Base-by-base conservation (phyloP, 2,797 vertebrate genomes). In the Poecile montanus region DNA sequence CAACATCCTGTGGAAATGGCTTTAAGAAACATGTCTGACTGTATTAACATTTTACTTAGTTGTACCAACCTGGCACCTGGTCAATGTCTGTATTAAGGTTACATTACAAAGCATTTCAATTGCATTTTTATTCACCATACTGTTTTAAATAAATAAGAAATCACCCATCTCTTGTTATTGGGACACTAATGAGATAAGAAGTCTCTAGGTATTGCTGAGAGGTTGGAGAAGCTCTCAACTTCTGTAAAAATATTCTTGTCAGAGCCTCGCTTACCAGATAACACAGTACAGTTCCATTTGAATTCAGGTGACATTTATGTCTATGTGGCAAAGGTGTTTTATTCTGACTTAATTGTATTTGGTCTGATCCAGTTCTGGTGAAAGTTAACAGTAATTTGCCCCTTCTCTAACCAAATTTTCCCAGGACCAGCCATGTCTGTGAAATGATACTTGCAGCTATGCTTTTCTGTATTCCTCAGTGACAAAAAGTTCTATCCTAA, bases 291-390 rank as follows among this genome's bases (percentile, higher is more conserved):
- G n/a, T 63, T 85, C 30, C 29, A 25, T 68, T 42, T 62, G 45
- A 77, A 89, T n/a, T 70, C 30, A 88, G 38, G n/a, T 27, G 13
- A 34, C 22, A 42, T 44, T 89, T 73, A 91, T 65, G 53, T 81
- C 91, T 95, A 84, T 79, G 84, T 65, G 62, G 77, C 81, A 96
- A 80, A 91, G 58, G 61, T 62, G 65, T 85, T 96, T 93, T 81
- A 80, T 93, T 63, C 47, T 88, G 56, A 68, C n/a, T 65, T 27
- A 50, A 16, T 9, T 40, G 34, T 32, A 66, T n/a, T 68, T 65
- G 30, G 4, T 78, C 50, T 60, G 79, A 85, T n/a, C 61, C 10
- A 10, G 40, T 25, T 83, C 72, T 50, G 22, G 14, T n/a, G 82
- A 60, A 87, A 76, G 16, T 42, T 70, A 87, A 48, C 29, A 76